Percentiles rank a stretch among this genome's conserved stretches.
Evolutionary conservation across 2,888 invertebrate genomes (phyloP).

Genomic region (Macaria liturata): DNA sequence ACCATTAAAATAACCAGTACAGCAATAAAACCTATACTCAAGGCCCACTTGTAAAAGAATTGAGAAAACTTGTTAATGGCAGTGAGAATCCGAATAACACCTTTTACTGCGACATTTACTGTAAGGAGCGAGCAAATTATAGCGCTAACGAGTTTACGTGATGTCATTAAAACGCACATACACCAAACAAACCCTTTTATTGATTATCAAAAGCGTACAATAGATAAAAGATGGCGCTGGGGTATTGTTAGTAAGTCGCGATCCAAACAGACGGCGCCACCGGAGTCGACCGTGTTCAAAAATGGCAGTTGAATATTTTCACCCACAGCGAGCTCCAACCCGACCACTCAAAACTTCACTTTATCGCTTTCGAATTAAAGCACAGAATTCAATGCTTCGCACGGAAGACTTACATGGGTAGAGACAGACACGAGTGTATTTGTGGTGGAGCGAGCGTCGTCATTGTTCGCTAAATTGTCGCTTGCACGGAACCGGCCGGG

Average conservation of each 20-base stretch:
- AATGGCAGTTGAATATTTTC: slow-evolving; percentile 82
- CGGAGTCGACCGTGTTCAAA: slow-evolving; percentile 78
- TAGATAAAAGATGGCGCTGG: slow-evolving; percentile 80
- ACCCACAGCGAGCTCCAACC: slow-evolving; percentile 54
- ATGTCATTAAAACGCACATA: slow-evolving; percentile 44
- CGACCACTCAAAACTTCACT: slow-evolving; percentile 43
- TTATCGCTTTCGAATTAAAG: slow-evolving; percentile 41
- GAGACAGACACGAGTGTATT: slow-evolving; percentile 72
- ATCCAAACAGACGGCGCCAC: slow-evolving; percentile 80
- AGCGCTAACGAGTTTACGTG: slow-evolving; percentile 22
- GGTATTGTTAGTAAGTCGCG: slow-evolving; percentile 72
- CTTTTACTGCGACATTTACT: slow-evolving; percentile 20
- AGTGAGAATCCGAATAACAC: slow-evolving; percentile 9
- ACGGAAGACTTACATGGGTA: slow-evolving; percentile 68
- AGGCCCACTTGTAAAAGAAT: background rate
- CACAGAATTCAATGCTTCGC: slow-evolving; percentile 38
- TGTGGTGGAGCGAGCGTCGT: slow-evolving; percentile 78
- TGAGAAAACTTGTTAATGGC: slow-evolving; percentile 13
- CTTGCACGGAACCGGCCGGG: slow-evolving; percentile 79
- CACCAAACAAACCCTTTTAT: slow-evolving; percentile 60
- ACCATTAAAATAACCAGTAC: background rate
- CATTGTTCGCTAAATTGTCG: slow-evolving; percentile 83
- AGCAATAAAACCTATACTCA: slow-evolving; percentile 2
- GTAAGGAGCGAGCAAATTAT: slow-evolving; percentile 17
- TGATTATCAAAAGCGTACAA: slow-evolving; percentile 76